phyloP scores from a whole-genome alignment of 2,113 vertebrate species.

The Crypturellus undulatus region DNA sequence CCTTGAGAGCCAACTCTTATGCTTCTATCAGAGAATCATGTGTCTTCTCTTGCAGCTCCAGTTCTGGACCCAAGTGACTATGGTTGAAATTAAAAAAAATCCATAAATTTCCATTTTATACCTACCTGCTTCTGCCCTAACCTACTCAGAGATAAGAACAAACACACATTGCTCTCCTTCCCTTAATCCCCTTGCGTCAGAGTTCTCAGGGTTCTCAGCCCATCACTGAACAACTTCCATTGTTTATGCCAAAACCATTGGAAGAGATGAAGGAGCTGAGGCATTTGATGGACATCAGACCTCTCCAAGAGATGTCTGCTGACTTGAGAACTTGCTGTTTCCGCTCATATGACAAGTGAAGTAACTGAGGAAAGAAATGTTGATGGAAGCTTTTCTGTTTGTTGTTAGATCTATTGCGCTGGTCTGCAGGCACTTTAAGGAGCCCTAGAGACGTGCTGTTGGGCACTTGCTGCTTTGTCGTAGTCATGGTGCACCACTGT shows the following conservation, averaged over 20 bases:
- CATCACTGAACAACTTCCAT: rapidly evolving
- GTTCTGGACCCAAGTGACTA: background rate
- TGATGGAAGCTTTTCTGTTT: background rate
- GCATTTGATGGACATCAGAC: background rate
- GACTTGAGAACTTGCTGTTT: conserved; percentile 46
- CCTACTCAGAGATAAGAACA: background rate
- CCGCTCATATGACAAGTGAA: background rate
- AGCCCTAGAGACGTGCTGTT: background rate
- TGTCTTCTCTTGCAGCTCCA: conserved; percentile 3
- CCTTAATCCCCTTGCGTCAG: background rate
- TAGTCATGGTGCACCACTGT: background rate
- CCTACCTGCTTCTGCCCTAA: background rate
- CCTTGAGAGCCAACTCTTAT: conserved; percentile 27
- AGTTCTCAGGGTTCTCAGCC: background rate
- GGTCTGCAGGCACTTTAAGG: background rate
- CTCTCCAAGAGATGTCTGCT: conserved; percentile 9
- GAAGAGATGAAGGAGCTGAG: background rate
- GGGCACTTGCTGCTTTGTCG: background rate
- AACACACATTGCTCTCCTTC: background rate
- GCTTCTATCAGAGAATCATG: background rate
- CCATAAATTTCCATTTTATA: background rate
- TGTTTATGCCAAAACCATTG: background rate
- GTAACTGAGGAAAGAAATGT: background rate
- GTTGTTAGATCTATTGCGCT: background rate
- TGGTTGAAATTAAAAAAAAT: background rate